These are phyloP conservation scores for Gavialis gangeticus DNA, from an alignment of 2,113 vertebrate genomes.

Conservation along the genomic window DNA sequence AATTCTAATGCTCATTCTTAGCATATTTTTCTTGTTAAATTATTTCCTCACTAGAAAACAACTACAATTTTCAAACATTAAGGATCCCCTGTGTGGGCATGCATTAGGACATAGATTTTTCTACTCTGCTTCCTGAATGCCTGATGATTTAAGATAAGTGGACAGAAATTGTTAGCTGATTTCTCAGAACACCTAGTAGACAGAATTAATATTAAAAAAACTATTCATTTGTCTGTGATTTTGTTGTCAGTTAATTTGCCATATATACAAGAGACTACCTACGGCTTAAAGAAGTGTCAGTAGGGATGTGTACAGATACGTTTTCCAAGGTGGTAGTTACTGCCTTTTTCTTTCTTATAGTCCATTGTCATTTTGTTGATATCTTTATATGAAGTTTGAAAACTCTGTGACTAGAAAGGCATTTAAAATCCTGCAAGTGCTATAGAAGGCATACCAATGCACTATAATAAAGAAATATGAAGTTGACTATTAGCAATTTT, in stretches of 20 bases:
- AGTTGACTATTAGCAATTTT: background rate
- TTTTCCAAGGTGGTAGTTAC: background rate
- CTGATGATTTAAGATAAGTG: background rate
- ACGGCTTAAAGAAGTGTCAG: background rate
- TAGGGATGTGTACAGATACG: background rate
- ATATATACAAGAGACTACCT: background rate
- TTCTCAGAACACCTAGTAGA: background rate
- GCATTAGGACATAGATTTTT: background rate
- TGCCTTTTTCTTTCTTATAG: background rate
- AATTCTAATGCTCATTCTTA: background rate
- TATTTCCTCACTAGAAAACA: background rate
- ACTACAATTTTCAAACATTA: background rate
- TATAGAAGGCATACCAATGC: background rate
- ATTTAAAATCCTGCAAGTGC: background rate
- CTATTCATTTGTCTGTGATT: background rate
- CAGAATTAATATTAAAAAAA: background rate
- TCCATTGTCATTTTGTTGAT: background rate
- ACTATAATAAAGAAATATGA: background rate
- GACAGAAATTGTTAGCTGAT: background rate
- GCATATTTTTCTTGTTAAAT: background rate
- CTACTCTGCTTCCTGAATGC: no score
- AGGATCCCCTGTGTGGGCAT: background rate
- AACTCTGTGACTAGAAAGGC: background rate
- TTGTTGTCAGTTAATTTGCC: background rate
- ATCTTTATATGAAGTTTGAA: background rate